phyloP scores from a whole-genome alignment of 2,797 vertebrate species.

The Amblyopsis hoosieri region DNA sequence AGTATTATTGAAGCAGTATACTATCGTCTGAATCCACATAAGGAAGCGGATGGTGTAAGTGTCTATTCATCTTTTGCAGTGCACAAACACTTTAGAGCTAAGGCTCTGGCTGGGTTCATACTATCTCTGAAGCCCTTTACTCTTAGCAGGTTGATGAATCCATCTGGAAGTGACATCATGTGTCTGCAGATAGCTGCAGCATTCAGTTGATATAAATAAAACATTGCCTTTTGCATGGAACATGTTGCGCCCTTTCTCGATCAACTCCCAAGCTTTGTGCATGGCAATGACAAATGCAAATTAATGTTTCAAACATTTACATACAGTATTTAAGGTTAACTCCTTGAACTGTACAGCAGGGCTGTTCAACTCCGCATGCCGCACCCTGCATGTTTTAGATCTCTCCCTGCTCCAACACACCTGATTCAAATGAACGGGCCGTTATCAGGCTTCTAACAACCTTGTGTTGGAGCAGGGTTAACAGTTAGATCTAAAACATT shows the following conservation, averaged over 20 bases:
- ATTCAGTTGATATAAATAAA: conserved; percentile 1
- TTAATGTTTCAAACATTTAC: not conserved
- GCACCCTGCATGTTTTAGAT: too few species aligned
- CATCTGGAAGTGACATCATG: not conserved
- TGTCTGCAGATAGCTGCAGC: too few species aligned
- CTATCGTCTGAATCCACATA: conserved; percentile 95
- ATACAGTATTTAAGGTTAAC: too few species aligned
- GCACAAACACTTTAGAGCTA: not conserved
- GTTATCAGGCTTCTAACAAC: too few species aligned
- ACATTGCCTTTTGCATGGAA: conserved; percentile 13
- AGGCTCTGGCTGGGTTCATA: not conserved
- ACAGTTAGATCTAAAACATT: too few species aligned
- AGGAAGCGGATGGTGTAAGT: conserved; percentile 97
- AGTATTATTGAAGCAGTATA: conserved; percentile 97
- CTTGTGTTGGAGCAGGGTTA: too few species aligned
- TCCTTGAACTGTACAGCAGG: too few species aligned
- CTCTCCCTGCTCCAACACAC: too few species aligned
- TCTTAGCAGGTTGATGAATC: conserved; percentile 4
- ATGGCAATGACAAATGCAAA: not conserved
- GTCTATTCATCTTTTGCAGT: conserved; percentile 2
- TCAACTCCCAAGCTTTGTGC: conserved; percentile 14
- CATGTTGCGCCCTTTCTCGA: conserved; percentile 28
- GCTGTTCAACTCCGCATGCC: too few species aligned
- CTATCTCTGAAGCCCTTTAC: conserved; percentile 4
- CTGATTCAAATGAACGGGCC: too few species aligned